Conservation (phyloP, 2,797 vertebrate genomes). For the Hybognathus amarus region DNA sequence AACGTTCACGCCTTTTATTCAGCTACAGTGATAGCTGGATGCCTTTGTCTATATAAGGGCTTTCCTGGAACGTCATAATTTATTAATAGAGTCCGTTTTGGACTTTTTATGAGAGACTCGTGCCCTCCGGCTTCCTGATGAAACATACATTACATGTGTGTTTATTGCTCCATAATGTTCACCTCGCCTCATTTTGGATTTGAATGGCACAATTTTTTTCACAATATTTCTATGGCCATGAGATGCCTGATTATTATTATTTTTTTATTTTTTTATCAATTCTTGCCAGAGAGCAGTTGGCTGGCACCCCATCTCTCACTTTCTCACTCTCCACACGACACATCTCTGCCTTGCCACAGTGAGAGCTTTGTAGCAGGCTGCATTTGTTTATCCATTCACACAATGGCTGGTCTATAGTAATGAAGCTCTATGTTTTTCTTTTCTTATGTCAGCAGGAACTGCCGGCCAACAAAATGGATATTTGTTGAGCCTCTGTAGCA, state of each 20-base stretch:
- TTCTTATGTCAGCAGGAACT: constrained; percentile 64
- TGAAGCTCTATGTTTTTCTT: constrained; percentile 63
- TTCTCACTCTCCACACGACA: constrained; percentile 4
- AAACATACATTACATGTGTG: neutral
- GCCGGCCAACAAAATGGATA: constrained; percentile 55
- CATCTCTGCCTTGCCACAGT: constrained; percentile 72
- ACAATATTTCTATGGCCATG: neutral
- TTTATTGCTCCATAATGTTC: neutral
- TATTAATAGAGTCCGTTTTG: neutral
- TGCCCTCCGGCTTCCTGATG: neutral
- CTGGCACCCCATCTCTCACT: constrained; percentile 29
- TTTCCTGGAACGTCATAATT: neutral
- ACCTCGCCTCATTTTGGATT: neutral
- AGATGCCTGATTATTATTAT: constrained; percentile 52
- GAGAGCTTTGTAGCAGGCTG: constrained; percentile 73
- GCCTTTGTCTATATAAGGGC: neutral
- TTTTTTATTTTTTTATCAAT: constrained; percentile 59
- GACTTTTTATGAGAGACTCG: neutral
- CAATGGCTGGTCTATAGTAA: constrained; percentile 70
- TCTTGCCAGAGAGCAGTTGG: constrained; percentile 20
- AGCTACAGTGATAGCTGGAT: neutral
- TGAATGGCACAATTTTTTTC: neutral
- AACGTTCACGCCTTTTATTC: neutral
- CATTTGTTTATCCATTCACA: constrained; percentile 65
- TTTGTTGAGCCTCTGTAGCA: constrained; percentile 59